Percentiles rank a stretch among this genome's conserved stretches.
phyloP scores from a whole-genome alignment of 2,888 invertebrate species.

The Sympetrum striolatum region DNA sequence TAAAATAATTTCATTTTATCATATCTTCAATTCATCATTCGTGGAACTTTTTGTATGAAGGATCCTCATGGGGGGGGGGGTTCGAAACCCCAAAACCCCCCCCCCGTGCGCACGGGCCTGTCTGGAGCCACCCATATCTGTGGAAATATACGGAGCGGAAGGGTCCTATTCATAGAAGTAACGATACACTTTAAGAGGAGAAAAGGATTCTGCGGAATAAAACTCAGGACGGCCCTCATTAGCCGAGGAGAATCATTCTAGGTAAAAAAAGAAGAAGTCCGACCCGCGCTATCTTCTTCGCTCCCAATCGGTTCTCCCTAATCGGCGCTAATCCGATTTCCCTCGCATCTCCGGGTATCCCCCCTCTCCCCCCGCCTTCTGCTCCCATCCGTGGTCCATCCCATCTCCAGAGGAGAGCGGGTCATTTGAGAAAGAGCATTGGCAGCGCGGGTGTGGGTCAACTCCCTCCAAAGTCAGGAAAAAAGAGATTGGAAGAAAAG shows the following conservation, averaged over 20 bases:
- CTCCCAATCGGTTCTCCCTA: neutral
- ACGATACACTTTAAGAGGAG: neutral
- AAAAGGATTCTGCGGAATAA: neutral
- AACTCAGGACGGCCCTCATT: neutral
- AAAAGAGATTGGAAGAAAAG: neutral
- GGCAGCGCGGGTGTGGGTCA: constrained; percentile 5
- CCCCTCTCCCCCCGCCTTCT: neutral
- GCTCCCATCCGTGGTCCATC: neutral
- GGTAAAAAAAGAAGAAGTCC: neutral
- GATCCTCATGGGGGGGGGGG: too few species aligned
- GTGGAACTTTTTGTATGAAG: too few species aligned
- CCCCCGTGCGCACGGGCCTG: too few species aligned
- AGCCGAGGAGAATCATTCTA: neutral
- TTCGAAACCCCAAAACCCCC: too few species aligned
- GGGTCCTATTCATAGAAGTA: too few species aligned
- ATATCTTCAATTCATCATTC: too few species aligned
- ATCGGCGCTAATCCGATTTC: neutral
- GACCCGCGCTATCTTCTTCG: neutral
- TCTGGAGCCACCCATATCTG: too few species aligned
- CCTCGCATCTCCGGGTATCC: neutral
- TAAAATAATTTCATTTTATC: too few species aligned
- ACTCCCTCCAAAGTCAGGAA: neutral
- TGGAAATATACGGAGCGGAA: too few species aligned
- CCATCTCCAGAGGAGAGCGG: neutral
- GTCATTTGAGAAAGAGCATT: neutral